These are phyloP conservation scores for Philotrypesis tridentata DNA, from an alignment of 1,140 invertebrate genomes.

Conservation along the genomic window DNA sequence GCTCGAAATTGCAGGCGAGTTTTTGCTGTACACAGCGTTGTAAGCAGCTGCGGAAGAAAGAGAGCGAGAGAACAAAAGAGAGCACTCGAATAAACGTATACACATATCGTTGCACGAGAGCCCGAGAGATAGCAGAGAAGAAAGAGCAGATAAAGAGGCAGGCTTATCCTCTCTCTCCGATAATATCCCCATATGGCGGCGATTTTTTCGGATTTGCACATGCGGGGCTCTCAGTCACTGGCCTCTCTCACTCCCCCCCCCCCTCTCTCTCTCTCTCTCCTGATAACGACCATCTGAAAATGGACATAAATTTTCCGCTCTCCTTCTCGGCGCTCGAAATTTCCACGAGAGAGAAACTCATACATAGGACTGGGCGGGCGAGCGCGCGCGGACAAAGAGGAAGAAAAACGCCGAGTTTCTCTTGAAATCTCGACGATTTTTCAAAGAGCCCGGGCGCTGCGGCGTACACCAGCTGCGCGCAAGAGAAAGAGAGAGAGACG, in stretches of 20 bases:
- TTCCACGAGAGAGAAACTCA: background rate
- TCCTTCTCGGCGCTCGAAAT: background rate
- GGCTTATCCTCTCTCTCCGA: slow-evolving; percentile 17
- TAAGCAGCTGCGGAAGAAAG: background rate
- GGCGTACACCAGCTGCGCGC: slow-evolving; percentile 14
- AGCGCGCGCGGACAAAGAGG: background rate
- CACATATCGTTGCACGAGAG: too few species aligned
- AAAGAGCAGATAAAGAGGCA: background rate
- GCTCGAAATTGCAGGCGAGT: background rate
- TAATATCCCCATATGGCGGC: slow-evolving; percentile 21
- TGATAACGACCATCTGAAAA: slow-evolving; percentile 36
- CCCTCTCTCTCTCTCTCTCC: background rate
- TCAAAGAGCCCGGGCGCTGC: slow-evolving; percentile 28
- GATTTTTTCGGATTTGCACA: slow-evolving; percentile 35
- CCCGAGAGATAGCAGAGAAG: background rate
- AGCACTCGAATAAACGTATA: background rate
- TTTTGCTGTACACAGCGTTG: background rate
- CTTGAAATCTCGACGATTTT: slow-evolving; percentile 43
- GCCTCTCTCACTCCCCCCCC: background rate
- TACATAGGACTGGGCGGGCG: background rate
- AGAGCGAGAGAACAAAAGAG: background rate
- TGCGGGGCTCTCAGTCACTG: background rate
- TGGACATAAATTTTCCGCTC: slow-evolving; percentile 32
- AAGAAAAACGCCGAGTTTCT: slow-evolving; percentile 33
- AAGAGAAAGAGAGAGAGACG: background rate